phyloP scores from a whole-genome alignment of 2,888 invertebrate species.

The Cerceris ruficornis region DNA sequence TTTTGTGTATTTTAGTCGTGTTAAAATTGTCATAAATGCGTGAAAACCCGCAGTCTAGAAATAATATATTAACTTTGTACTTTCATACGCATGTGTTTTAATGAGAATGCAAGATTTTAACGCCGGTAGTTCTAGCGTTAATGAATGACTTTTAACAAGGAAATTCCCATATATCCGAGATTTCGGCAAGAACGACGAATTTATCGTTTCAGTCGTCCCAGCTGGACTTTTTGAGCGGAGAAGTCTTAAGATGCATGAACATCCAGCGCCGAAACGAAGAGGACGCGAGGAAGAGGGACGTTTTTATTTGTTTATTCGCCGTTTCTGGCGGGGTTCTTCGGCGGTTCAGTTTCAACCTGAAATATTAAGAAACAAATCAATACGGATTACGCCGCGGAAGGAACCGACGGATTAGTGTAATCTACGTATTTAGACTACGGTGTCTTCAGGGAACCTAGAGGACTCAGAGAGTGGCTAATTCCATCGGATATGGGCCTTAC shows the following conservation, averaged over 20 bases:
- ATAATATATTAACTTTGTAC: too few relatives aligned
- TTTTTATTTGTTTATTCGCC: constrained; percentile 48
- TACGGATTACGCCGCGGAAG: constrained; percentile 30
- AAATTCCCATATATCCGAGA: background rate
- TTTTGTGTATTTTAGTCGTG: too few relatives aligned
- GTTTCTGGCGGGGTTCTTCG: constrained; percentile 37
- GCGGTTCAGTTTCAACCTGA: constrained; percentile 32
- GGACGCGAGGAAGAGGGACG: constrained; percentile 28
- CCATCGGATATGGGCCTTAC: too few relatives aligned
- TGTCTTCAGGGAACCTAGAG: too few relatives aligned
- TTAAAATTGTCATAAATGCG: too few relatives aligned
- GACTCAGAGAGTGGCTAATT: too few relatives aligned
- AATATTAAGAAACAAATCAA: constrained; percentile 67
- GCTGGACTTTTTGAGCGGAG: background rate
- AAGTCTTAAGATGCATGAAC: constrained; percentile 11
- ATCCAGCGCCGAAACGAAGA: constrained; percentile 16
- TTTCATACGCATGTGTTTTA: too few relatives aligned
- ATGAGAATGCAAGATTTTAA: too few relatives aligned
- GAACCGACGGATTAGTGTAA: constrained; percentile 49
- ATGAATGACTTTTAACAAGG: too few relatives aligned
- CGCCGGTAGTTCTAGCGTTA: too few relatives aligned
- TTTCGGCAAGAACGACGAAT: constrained; percentile 6
- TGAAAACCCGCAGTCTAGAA: too few relatives aligned
- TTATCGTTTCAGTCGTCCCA: constrained; percentile 26
- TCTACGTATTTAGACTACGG: constrained; percentile 20